A percentile compares a stretch with the other conserved stretches of the same genome.
phyloP scores from a whole-genome alignment of 2,113 vertebrate genomes.

The Zootoca vivipara region DNA sequence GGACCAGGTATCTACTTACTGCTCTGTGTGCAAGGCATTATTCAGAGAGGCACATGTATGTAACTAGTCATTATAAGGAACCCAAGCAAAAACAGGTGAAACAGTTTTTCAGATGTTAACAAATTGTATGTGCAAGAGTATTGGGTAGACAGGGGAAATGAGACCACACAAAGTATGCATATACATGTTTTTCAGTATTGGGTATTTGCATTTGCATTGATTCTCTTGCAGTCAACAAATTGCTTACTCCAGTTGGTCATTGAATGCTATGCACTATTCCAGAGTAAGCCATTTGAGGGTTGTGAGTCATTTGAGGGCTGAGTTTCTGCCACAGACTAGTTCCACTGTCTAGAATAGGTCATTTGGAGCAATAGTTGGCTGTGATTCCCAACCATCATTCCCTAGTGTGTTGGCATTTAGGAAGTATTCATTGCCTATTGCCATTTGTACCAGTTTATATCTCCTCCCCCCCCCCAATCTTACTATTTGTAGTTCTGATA shows the following conservation, averaged over 20 bases:
- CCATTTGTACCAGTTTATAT: not conserved
- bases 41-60: not conserved
- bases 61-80: not conserved
- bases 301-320: not conserved
- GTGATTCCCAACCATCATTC: not conserved
- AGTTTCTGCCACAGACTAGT: not conserved
- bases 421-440: not conserved
- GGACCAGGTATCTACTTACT: not conserved
- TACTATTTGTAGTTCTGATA: not conserved
- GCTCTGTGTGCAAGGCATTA: not conserved
- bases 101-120: not conserved
- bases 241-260: not conserved
- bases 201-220: not conserved
- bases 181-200: not conserved
- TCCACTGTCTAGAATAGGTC: not conserved
- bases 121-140: not conserved
- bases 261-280: not conserved
- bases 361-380: not conserved
- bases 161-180: not conserved
- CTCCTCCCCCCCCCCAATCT: not conserved
- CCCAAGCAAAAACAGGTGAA: not conserved
- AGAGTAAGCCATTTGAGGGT: not conserved
- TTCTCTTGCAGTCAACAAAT: not conserved
- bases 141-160: too few relatives aligned
- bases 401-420: not conserved